phyloP scores from a whole-genome alignment of 2,797 vertebrate genomes.

The Champsocephalus esox region DNA sequence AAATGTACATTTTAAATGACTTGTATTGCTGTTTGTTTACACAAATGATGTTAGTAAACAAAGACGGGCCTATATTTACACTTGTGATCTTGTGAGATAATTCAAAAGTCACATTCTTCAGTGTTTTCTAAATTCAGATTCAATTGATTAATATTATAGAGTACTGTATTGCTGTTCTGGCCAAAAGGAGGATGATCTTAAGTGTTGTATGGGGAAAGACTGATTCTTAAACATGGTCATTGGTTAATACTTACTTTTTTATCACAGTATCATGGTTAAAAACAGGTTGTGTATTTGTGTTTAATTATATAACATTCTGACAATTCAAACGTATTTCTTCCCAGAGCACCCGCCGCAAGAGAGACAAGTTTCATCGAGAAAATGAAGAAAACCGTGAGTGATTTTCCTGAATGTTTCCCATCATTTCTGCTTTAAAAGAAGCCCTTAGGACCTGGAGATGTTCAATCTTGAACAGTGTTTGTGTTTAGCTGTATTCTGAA shows the following conservation, averaged over 20 bases:
- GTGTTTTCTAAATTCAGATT: neutral
- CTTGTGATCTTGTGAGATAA: neutral
- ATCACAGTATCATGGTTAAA: neutral
- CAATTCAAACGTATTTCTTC: constrained; percentile 38
- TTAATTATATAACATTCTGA: neutral
- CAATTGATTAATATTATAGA: neutral
- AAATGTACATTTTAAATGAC: neutral
- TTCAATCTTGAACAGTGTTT: neutral
- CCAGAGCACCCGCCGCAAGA: constrained; percentile 84
- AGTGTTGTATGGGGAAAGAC: neutral
- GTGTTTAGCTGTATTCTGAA: neutral
- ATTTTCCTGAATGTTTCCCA: neutral
- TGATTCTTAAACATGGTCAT: neutral
- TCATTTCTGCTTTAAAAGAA: neutral
- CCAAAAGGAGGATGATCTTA: neutral
- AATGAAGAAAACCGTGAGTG: constrained; percentile 98
- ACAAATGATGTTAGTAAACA: neutral
- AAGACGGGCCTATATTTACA: neutral
- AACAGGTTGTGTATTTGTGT: neutral
- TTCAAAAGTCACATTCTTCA: too few relatives aligned
- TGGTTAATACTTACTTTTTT: neutral
- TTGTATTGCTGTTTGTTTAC: neutral
- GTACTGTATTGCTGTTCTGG: neutral
- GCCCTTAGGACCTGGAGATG: neutral
- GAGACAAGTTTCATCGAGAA: constrained; percentile 98